A percentile compares a stretch with the other conserved stretches of the same genome.
These are phyloP conservation scores for Bembecia ichneumoniformis DNA, from an alignment of 2,888 invertebrate genomes.

Conservation along the genomic window DNA sequence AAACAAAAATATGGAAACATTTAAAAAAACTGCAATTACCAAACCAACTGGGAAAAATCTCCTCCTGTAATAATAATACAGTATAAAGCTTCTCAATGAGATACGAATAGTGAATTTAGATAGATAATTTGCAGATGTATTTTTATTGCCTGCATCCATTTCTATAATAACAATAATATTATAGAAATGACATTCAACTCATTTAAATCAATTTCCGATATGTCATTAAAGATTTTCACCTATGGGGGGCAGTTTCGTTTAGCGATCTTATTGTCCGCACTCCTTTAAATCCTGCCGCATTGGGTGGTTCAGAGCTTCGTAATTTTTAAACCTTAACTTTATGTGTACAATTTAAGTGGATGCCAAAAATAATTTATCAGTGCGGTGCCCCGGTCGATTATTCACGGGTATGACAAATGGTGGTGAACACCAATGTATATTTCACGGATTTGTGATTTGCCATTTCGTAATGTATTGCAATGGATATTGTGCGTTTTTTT, in stretches of 20 bases:
- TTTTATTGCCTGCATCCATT: no score
- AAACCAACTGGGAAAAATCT: no score
- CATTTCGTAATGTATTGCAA: slow-evolving; percentile 20
- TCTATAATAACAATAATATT: no score
- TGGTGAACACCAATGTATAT: slow-evolving; percentile 29
- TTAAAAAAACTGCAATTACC: no score
- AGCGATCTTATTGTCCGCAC: background rate
- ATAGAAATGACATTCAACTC: no score
- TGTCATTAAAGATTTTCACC: background rate
- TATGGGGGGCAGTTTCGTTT: background rate
- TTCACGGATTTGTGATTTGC: slow-evolving; percentile 55
- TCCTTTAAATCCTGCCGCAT: slow-evolving; percentile 7
- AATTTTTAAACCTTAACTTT: slow-evolving; percentile 19
- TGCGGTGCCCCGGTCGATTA: slow-evolving; percentile 31
- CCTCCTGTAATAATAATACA: no score
- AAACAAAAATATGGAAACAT: no score
- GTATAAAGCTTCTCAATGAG: no score
- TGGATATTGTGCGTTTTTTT: slow-evolving; percentile 19
- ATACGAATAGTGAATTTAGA: no score
- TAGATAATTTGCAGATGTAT: no score
- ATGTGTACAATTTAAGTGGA: slow-evolving; percentile 34
- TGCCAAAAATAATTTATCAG: slow-evolving; percentile 58
- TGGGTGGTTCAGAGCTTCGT: slow-evolving; percentile 28
- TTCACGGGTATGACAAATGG: slow-evolving; percentile 59
- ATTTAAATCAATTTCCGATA: no score